Percentiles rank a stretch among this genome's conserved stretches.
Evolutionary conservation across 2,113 vertebrate species (phyloP).

Genomic region (Sphyrna mokarran): DNA sequence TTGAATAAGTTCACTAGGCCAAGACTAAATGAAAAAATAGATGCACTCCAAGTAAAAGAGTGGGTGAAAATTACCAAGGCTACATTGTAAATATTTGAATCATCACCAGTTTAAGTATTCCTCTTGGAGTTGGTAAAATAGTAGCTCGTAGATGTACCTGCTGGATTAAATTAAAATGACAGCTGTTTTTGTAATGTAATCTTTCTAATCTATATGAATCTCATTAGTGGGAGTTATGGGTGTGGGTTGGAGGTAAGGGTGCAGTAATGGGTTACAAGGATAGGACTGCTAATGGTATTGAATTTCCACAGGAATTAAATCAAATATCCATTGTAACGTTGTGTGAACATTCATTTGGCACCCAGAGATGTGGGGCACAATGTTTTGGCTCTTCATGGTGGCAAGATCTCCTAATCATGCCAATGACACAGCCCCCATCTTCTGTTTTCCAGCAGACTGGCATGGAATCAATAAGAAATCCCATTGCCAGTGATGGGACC

Average conservation of each 20-base stretch:
- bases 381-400: no score
- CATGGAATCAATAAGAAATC: no score
- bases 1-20: neutral
- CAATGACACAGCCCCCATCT: no score
- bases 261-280: neutral
- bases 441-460: no score
- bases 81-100: neutral
- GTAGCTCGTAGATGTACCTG: neutral
- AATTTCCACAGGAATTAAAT: neutral
- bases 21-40: neutral
- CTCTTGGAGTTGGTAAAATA: conserved; percentile 13
- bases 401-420: no score
- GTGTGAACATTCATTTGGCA: neutral
- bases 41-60: neutral
- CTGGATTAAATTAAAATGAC: neutral
- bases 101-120: neutral
- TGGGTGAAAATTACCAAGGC: neutral
- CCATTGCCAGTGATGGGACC: no score
- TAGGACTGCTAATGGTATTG: neutral
- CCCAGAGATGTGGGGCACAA: no score
- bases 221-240: neutral
- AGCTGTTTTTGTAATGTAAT: neutral
- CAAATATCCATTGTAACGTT: neutral
- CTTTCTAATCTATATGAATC: neutral
- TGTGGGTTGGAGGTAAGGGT: no score